Percentiles rank a stretch among this genome's conserved stretches.
These are phyloP conservation scores for Drosophila pseudotakahashii DNA, from an alignment of 2,888 invertebrate genomes.

Conservation along the genomic window DNA sequence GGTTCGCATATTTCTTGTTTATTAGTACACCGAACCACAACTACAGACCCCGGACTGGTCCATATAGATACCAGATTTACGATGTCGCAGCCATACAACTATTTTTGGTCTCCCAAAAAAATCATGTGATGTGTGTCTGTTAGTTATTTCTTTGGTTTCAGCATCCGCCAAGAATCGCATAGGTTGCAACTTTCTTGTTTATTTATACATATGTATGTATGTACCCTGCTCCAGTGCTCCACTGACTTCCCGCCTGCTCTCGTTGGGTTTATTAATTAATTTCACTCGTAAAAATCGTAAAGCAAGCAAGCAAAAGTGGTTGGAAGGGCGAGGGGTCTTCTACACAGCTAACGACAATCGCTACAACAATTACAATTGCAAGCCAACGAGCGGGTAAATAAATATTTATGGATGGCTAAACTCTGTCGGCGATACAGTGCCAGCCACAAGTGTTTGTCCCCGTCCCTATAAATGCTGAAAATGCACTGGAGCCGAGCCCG, in stretches of 20 bases:
- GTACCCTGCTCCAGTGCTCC: conserved; percentile 1
- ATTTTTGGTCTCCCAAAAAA: conserved; percentile 9
- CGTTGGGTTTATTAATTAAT: conserved; percentile 56
- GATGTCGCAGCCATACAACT: background rate
- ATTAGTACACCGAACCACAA: background rate
- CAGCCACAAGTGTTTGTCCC: conserved; percentile 2
- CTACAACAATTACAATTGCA: conserved; percentile 28
- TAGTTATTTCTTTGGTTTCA: conserved; percentile 4
- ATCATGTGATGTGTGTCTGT: conserved; percentile 17
- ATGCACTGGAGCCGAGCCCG: background rate
- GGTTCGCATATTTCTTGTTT: conserved; percentile 12
- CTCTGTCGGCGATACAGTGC: conserved; percentile 18
- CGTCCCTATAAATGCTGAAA: background rate
- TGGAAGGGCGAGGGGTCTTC: background rate
- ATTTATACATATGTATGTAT: conserved; percentile 8
- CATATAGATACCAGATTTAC: conserved; percentile 25
- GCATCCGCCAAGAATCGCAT: background rate
- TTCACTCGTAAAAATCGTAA: conserved; percentile 52
- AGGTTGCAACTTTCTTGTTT: conserved; percentile 15
- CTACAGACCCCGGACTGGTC: conserved; percentile 5
- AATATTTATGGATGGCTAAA: conserved; percentile 40
- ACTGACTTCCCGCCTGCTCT: background rate
- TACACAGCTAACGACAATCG: conserved; percentile 4
- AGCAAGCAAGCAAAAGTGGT: conserved; percentile 34
- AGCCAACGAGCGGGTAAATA: conserved; percentile 23